These are phyloP conservation scores for Microtus oregoni DNA, from an alignment of 2,113 vertebrate genomes.

Conservation along the genomic window DNA sequence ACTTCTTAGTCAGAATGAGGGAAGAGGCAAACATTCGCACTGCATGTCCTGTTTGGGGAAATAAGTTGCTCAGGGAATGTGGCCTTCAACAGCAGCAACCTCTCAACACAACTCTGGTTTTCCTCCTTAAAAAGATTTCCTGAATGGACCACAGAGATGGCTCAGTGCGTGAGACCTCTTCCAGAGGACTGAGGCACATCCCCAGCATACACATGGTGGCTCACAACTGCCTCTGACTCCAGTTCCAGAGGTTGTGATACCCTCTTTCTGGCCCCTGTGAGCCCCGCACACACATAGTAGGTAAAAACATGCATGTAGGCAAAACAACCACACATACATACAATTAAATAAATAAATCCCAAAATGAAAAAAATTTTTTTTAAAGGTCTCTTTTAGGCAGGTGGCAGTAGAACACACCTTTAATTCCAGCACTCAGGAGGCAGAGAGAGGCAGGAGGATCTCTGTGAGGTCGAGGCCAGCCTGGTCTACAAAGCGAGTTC, in stretches of 20 bases:
- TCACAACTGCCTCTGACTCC: background rate
- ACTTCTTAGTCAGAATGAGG: background rate
- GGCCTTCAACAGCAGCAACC: background rate
- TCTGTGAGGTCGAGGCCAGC: too few relatives aligned
- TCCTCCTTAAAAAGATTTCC: background rate
- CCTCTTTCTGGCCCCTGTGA: background rate
- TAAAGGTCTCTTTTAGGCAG: too few relatives aligned
- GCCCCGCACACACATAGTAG: background rate
- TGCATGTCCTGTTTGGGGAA: background rate
- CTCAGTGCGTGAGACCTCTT: background rate
- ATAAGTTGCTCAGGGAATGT: background rate
- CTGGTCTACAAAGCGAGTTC: too few relatives aligned
- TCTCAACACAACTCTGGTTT: background rate
- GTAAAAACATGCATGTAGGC: background rate
- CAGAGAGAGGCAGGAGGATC: too few relatives aligned
- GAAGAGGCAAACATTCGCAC: background rate
- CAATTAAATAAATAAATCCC: background rate
- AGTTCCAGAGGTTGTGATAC: background rate
- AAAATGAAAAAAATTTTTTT: background rate
- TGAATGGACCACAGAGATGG: background rate
- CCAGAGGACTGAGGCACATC: background rate
- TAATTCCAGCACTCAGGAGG: too few relatives aligned
- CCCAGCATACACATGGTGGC: background rate
- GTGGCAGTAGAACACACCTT: too few relatives aligned
- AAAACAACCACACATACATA: background rate